Base-by-base conservation (phyloP, 1,140 invertebrate species). In the Diorhabda carinulata region DNA sequence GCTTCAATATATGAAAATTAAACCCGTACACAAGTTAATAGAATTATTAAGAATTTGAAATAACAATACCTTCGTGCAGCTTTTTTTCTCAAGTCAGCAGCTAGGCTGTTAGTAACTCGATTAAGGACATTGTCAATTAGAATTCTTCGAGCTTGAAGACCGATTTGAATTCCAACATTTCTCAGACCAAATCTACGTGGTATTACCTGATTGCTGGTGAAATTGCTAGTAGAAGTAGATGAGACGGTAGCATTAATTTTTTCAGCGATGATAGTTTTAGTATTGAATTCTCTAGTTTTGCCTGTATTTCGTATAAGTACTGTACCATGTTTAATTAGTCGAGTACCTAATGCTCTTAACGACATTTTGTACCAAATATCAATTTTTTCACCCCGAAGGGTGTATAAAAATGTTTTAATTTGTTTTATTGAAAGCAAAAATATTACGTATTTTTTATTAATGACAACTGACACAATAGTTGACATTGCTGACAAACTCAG, bases 61-160 rank as follows among this genome's bases (percentile, higher is more conserved):
- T 1, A 52, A 4, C n/a, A 6, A 8, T 52, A 80, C 76, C 83
- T 81, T 72, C 84, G 86, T 0, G 87, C 86, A 2, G 90, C 87
- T 60, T 84, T 82, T 72, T 85, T 83, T 67, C 89, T 80, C 59
- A 91, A 79, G 69, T 90, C 86, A 41, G 85, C 84, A 2, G 88
- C 87, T 5, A 89, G 80, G 61, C 83, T 87, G 71, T 87, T 89
- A 5, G 89, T 89, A 2, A 90, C 88, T 66, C 89, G 82, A 72
- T 87, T 89, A 3, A 91, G 79, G 43, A 91, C 86, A 79, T 88
- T 90, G 74, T 90, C 87, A 44, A 91, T 86, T 59, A 91, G 88
- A 2, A 91, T 77, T 64, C 86, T 83, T 47, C 88, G 81, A 2
- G 88, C 87, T 72, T 89, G 87, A 61, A 83, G 78, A 25, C 82